Base-by-base conservation (phyloP, 2,888 invertebrate species). In the Lacanobia oleracea region DNA sequence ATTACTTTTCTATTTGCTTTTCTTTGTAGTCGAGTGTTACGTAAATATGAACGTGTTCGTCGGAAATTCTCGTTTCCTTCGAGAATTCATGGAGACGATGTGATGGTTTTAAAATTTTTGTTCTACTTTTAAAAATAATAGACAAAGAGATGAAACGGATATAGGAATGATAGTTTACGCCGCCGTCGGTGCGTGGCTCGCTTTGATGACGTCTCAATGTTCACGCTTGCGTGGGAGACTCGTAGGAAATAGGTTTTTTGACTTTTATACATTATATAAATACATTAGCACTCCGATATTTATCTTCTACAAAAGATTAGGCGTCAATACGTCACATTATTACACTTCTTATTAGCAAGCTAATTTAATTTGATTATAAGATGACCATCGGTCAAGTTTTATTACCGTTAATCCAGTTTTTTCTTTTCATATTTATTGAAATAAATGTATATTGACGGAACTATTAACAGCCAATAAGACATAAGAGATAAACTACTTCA, bases 1-100 rank as follows among this genome's bases (percentile, higher is more conserved):
- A 94, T 95, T 95, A 95, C 94, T 94, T 94, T 92, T 93, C 94
- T 95, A 92, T 95, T 95, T 95, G 90, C 92, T 89, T 92, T 95
- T 93, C 95, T 95, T 95, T 96, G 95, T 95, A 92, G 95, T 95
- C 93, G 90, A 95, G 95, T 95, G 95, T 95, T 94, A 93, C 93
- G 95, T 94, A 95, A 95, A 96, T 93, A 96, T 93, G 90, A 88
- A 93, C 93, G 89, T 90, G 92, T 93, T 94, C 93, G 92, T 93
- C 90, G 93, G 93, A 93, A 93, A 94, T 93, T 92, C 92, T 93
- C 91, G 93, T 94, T 95, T 94, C 94, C 93, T 93, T 90, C 88
- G 88, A 91, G 92, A 93, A 93, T 91, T 92, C 88, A 89, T 89
- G 89, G 90, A 91, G 90, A 90, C 86, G 88, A 70, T 81, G 81